These are phyloP conservation scores for Rhyacophila brunnea DNA, from an alignment of 1,140 invertebrate genomes.

Conservation along the genomic window DNA sequence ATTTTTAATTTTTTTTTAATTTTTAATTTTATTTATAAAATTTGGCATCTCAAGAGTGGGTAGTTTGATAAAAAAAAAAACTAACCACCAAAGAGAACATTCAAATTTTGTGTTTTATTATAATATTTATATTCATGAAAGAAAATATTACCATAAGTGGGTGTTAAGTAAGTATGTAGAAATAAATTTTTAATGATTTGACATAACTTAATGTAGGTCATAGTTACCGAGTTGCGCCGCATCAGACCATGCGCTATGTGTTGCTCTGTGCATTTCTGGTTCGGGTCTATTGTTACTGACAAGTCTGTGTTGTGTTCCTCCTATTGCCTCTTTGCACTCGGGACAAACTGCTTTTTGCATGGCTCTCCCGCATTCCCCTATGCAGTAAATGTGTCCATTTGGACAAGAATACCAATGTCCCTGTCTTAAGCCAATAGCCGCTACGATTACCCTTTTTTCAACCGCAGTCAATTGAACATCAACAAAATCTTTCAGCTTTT, in stretches of 20 bases:
- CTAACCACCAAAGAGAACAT: no score
- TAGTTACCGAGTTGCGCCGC: no score
- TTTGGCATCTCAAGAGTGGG: no score
- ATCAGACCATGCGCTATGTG: constrained; percentile 50
- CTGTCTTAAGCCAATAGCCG: constrained; percentile 58
- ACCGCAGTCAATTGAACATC: neutral
- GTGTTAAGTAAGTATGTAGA: no score
- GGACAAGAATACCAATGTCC: constrained; percentile 76
- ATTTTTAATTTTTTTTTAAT: no score
- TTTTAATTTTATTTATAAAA: no score
- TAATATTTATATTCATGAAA: no score
- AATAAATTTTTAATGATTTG: no score
- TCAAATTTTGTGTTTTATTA: no score
- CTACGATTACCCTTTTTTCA: constrained; percentile 60
- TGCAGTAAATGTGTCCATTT: constrained; percentile 71
- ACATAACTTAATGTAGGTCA: no score
- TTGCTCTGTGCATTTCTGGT: constrained; percentile 60
- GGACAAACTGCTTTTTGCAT: constrained; percentile 57
- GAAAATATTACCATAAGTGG: no score
- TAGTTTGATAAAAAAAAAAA: no score
- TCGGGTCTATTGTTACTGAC: constrained; percentile 54
- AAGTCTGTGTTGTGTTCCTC: constrained; percentile 60
- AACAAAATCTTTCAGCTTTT: neutral
- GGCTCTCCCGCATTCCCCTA: constrained; percentile 71
- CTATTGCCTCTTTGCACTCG: constrained; percentile 63